These are phyloP conservation scores for Caradrina clavipalpis DNA, from an alignment of 2,888 invertebrate species.

Conservation along the genomic window DNA sequence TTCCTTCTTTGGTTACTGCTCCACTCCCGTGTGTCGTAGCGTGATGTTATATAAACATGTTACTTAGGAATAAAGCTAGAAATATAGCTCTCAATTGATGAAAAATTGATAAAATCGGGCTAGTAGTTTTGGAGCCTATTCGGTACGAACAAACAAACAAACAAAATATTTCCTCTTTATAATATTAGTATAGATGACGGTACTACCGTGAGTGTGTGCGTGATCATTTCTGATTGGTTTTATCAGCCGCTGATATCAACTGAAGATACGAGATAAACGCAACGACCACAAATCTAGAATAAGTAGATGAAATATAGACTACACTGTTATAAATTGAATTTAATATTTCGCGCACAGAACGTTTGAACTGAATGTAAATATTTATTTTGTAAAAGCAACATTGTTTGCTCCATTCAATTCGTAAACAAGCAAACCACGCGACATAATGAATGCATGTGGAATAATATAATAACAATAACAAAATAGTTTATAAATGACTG, in stretches of 20 bases:
- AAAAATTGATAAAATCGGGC: too few relatives aligned
- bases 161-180: too few relatives aligned
- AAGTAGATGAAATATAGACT: constrained; percentile 24
- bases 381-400: constrained; percentile 41
- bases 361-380: constrained; percentile 29
- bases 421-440: constrained; percentile 33
- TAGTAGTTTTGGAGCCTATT: too few relatives aligned
- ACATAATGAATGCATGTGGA: constrained; percentile 24
- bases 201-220: constrained; percentile 5
- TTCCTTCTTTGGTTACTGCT: too few relatives aligned
- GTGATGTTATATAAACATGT: too few relatives aligned
- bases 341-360: constrained; percentile 8
- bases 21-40: too few relatives aligned
- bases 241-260: constrained; percentile 34
- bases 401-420: constrained; percentile 30
- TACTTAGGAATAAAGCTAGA: too few relatives aligned
- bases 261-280: constrained; percentile 39
- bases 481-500: constrained; percentile 29
- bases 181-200: too few relatives aligned
- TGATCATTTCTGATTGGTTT: constrained; percentile 28
- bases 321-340: background rate
- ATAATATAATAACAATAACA: constrained; percentile 46
- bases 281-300: constrained; percentile 17
- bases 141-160: too few relatives aligned
- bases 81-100: too few relatives aligned